A percentile compares a stretch with the other conserved stretches of the same genome.
Conservation (phyloP, 1,140 invertebrate species). For the Melitaea cinxia region DNA sequence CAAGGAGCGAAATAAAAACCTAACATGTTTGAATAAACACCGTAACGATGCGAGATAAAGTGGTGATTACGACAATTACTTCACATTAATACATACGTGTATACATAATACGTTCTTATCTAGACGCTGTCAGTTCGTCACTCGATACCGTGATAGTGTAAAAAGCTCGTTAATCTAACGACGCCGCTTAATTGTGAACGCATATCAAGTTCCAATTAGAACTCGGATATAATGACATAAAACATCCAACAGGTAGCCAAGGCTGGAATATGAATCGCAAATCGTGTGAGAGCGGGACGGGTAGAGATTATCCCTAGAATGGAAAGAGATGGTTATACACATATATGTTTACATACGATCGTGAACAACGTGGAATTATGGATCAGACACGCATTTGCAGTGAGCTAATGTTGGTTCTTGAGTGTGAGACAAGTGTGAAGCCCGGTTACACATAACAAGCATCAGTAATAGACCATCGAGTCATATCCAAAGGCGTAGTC, state of each 20-base stretch:
- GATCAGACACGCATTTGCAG: slow-evolving; percentile 42
- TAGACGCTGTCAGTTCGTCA: slow-evolving; percentile 15
- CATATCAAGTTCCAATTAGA: slow-evolving; percentile 78
- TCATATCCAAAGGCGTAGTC: background rate
- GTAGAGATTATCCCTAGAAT: background rate
- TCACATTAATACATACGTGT: slow-evolving; percentile 8
- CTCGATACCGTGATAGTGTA: slow-evolving; percentile 31
- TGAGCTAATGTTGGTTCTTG: slow-evolving; percentile 39
- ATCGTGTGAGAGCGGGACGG: slow-evolving; percentile 29
- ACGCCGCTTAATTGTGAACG: slow-evolving; percentile 68
- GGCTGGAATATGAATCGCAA: slow-evolving; percentile 42
- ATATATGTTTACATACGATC: slow-evolving; percentile 29
- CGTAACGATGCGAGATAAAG: slow-evolving; percentile 8
- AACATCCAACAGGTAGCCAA: slow-evolving; percentile 49
- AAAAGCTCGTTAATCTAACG: slow-evolving; percentile 74
- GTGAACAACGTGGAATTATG: slow-evolving; percentile 41
- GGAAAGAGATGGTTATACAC: slow-evolving; percentile 19
- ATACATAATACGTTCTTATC: slow-evolving; percentile 4
- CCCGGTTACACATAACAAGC: slow-evolving; percentile 26
- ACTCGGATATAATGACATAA: slow-evolving; percentile 65
- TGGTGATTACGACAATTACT: slow-evolving; percentile 19
- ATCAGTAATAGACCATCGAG: slow-evolving; percentile 15
- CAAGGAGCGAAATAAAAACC: slow-evolving; percentile 12
- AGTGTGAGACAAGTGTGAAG: slow-evolving; percentile 18
- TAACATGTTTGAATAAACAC: slow-evolving; percentile 20